Percentiles rank a stretch among this genome's conserved stretches.
phyloP scores from a whole-genome alignment of 2,888 invertebrate genomes.

The Thecophora atra region DNA sequence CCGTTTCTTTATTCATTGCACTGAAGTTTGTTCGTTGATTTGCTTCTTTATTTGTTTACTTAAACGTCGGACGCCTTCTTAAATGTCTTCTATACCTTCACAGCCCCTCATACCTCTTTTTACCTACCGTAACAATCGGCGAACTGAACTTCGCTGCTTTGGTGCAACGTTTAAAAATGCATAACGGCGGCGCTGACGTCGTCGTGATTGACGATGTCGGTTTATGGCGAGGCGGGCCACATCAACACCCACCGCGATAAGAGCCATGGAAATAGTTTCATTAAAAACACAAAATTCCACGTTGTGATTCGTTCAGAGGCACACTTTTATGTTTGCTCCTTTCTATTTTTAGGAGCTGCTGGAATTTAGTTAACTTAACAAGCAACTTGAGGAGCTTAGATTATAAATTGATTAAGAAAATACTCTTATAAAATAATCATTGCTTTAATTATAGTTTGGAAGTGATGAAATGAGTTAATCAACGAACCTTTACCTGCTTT shows the following conservation, averaged over 20 bases:
- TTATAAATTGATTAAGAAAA: too few relatives aligned
- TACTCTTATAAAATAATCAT: too few relatives aligned
- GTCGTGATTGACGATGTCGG: conserved; percentile 34
- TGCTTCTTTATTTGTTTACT: not conserved
- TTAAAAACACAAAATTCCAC: not conserved
- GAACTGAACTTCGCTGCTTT: conserved; percentile 17
- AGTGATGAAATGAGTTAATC: too few relatives aligned
- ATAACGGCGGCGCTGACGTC: conserved; percentile 27
- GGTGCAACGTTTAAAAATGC: conserved; percentile 39
- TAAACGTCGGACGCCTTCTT: not conserved
- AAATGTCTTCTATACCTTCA: not conserved
- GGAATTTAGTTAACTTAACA: not conserved
- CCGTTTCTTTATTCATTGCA: not conserved
- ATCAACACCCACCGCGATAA: conserved; percentile 30
- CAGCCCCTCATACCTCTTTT: not conserved
- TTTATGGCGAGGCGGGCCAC: conserved; percentile 26
- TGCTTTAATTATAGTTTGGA: too few relatives aligned
- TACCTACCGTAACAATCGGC: not conserved
- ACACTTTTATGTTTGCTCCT: too few relatives aligned
- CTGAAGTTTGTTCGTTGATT: conserved; percentile 2
- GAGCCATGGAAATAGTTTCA: not conserved
- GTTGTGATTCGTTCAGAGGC: not conserved
- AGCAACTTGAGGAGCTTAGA: not conserved
- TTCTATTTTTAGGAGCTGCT: too few relatives aligned
- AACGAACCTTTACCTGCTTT: too few relatives aligned